phyloP scores from a whole-genome alignment of 2,113 vertebrate genomes.

The Mohoua ochrocephala region DNA sequence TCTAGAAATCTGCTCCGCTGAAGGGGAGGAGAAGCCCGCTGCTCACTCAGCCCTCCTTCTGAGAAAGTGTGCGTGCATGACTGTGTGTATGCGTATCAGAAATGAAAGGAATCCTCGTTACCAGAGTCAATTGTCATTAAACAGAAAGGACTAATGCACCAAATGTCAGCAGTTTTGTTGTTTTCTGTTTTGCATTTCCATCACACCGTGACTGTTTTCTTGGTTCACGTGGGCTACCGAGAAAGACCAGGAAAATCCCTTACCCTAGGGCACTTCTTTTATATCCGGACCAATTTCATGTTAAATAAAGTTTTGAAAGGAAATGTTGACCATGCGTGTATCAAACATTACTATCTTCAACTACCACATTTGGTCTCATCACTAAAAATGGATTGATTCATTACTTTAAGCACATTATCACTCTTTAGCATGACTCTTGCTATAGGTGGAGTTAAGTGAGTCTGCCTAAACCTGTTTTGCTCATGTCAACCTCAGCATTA shows the following conservation, averaged over 20 bases:
- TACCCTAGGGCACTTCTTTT: conserved; percentile 14
- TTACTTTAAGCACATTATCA: conserved; percentile 59
- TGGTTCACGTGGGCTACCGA: neutral
- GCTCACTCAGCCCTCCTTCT: neutral
- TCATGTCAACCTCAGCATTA: conserved; percentile 48
- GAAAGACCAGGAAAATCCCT: conserved; percentile 12
- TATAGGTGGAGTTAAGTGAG: neutral
- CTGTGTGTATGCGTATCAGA: neutral
- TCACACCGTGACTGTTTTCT: conserved; percentile 46
- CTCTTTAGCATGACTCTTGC: conserved; percentile 33
- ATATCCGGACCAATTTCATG: conserved; percentile 31
- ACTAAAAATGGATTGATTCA: conserved; percentile 46
- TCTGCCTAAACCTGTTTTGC: conserved; percentile 41
- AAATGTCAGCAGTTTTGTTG: conserved; percentile 1
- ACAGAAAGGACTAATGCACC: neutral
- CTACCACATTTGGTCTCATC: conserved; percentile 37
- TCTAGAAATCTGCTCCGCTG: neutral
- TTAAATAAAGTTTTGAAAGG: conserved; percentile 48
- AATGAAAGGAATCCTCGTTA: neutral
- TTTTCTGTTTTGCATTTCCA: conserved; percentile 44
- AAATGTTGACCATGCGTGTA: conserved; percentile 28
- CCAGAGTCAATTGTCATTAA: neutral
- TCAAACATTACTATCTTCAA: conserved; percentile 45
- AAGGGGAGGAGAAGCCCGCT: neutral
- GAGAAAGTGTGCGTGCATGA: neutral